A percentile compares a stretch with the other conserved stretches of the same genome.
phyloP scores from a whole-genome alignment of 2,797 vertebrate genomes.

The Clarias pachynema region DNA sequence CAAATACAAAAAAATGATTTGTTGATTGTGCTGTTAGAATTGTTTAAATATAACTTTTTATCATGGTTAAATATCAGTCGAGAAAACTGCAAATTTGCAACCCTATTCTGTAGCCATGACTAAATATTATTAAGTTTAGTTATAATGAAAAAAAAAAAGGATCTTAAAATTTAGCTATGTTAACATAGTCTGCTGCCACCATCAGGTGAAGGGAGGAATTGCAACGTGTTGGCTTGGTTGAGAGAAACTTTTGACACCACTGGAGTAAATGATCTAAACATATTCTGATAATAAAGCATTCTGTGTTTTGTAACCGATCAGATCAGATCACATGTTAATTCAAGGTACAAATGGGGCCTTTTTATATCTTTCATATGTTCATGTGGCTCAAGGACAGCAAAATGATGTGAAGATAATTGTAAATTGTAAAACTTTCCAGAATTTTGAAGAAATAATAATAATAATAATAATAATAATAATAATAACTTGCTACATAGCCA shows the following conservation, averaged over 20 bases:
- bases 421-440: conserved; percentile 28
- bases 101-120: no score
- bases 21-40: no score
- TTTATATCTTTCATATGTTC: conserved; percentile 27
- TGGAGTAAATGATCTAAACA: background rate
- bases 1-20: no score
- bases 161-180: background rate
- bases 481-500: conserved; percentile 33
- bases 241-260: background rate
- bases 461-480: conserved; percentile 2
- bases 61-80: no score
- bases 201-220: background rate
- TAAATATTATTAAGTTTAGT: background rate
- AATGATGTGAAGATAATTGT: conserved; percentile 44
- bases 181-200: background rate
- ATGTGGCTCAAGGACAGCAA: conserved; percentile 52
- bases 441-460: conserved; percentile 3
- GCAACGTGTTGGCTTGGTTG: background rate
- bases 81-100: no score
- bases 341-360: conserved; percentile 21
- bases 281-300: background rate
- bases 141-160: no score
- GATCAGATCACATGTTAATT: conserved; percentile 15
- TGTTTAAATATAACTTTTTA: no score
- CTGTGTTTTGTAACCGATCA: background rate